A percentile compares a stretch with the other conserved stretches of the same genome.
phyloP scores from a whole-genome alignment of 2,888 invertebrate genomes.

The Rapana venosa region DNA sequence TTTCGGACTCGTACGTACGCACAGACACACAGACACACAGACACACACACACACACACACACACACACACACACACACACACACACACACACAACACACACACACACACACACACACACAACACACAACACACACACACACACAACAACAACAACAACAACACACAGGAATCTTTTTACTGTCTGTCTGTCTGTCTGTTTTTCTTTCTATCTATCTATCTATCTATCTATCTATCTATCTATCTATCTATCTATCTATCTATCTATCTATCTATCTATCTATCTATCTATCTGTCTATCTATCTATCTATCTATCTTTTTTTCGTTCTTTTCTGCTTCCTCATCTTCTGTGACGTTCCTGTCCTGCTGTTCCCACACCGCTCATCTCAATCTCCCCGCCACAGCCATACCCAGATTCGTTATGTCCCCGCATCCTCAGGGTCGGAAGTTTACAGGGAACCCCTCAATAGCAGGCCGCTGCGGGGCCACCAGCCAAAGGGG shows the following conservation, averaged over 20 bases:
- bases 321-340: no score
- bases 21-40: slow-evolving; percentile 8
- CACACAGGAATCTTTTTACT: neutral
- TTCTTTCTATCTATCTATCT: slow-evolving; percentile 12
- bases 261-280: slow-evolving; percentile 26
- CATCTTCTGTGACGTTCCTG: no score
- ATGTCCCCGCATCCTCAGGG: no score
- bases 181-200: no score
- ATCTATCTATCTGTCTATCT: neutral
- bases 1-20: neutral
- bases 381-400: no score
- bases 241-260: slow-evolving; percentile 27
- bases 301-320: no score
- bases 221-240: slow-evolving; percentile 27
- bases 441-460: no score
- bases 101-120: slow-evolving; percentile 31
- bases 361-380: no score
- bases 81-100: neutral
- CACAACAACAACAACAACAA: neutral
- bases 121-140: slow-evolving; percentile 29
- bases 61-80: neutral
- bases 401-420: no score
- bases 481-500: no score
- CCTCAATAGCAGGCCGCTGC: no score
- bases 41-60: slow-evolving; percentile 27